Conservation (phyloP, 92 coral and sea anemone species). For the Heteractis magnifica region DNA sequence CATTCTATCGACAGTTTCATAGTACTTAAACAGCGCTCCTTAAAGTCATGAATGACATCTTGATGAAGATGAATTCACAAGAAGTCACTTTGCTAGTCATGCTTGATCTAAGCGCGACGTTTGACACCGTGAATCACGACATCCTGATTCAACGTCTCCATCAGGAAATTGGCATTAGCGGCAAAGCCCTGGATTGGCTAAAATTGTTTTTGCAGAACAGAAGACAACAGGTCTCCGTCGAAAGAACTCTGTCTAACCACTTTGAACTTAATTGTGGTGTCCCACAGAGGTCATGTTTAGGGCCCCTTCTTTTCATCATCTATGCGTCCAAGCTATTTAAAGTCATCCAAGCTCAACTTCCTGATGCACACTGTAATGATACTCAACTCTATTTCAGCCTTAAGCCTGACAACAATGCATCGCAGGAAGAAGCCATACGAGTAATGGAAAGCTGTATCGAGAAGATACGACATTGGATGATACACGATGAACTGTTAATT, state of each 20-base stretch:
- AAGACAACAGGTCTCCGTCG: slow-evolving; percentile 26
- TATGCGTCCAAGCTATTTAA: slow-evolving; percentile 46
- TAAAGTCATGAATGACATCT: slow-evolving; percentile 54
- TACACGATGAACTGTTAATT: background rate
- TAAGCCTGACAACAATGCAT: too few species aligned
- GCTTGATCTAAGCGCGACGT: slow-evolving; percentile 19
- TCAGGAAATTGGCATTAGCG: slow-evolving; percentile 18
- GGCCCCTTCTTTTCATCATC: slow-evolving; percentile 48
- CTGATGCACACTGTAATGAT: too few species aligned
- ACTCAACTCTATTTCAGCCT: too few species aligned
- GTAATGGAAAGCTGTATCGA: too few species aligned
- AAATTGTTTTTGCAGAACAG: background rate
- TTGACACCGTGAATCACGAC: slow-evolving; percentile 24
- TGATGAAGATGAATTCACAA: slow-evolving; percentile 57
- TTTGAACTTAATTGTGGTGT: slow-evolving; percentile 32
- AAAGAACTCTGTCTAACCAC: slow-evolving; percentile 32
- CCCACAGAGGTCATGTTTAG: slow-evolving; percentile 35
- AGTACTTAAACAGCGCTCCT: slow-evolving; percentile 45
- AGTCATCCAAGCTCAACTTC: slow-evolving; percentile 31
- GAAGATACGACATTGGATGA: too few species aligned
- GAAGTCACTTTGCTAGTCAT: slow-evolving; percentile 24
- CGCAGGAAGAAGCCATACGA: too few species aligned
- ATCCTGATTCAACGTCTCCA: slow-evolving; percentile 12
- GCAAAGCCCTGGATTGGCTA: slow-evolving; percentile 22
- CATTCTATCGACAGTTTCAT: slow-evolving; percentile 44